Evolutionary conservation across 1,140 invertebrate species (phyloP).

Genomic region (Megalopta genalis): DNA sequence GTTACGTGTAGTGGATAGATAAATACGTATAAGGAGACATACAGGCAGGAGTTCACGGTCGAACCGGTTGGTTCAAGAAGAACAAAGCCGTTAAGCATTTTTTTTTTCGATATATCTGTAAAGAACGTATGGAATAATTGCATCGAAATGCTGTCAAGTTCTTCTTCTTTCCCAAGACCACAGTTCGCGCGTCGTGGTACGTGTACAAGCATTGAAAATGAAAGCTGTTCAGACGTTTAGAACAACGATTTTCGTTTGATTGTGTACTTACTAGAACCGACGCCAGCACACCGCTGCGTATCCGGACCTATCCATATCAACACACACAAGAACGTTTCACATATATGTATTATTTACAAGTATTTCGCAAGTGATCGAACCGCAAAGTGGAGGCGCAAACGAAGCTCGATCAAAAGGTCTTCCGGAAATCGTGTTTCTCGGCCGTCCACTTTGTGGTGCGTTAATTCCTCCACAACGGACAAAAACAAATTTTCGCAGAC

Average conservation of each 20-base stretch:
- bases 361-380: conserved; percentile 62
- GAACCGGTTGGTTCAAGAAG: conserved; percentile 5
- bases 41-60: not conserved
- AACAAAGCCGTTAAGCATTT: not conserved
- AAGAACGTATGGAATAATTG: too few relatives aligned
- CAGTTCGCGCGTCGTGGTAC: not conserved
- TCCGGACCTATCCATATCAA: conserved; percentile 81
- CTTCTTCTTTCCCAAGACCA: not conserved
- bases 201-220: conserved; percentile 33
- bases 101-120: too few relatives aligned
- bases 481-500: conserved; percentile 43
- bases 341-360: conserved; percentile 79
- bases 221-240: conserved; percentile 39
- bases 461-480: conserved; percentile 36
- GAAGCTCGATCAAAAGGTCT: too few relatives aligned
- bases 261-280: conserved; percentile 82
- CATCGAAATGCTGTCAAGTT: too few relatives aligned
- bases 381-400: conserved; percentile 47
- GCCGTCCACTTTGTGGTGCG: conserved; percentile 44
- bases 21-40: conserved; percentile 32
- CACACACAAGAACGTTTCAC: conserved; percentile 79
- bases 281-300: conserved; percentile 80
- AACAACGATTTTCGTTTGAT: conserved; percentile 48
- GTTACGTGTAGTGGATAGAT: conserved; percentile 10
- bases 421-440: too few relatives aligned